Conservation (phyloP, 1,140 invertebrate genomes). For the Cataglyphis hispanica region DNA sequence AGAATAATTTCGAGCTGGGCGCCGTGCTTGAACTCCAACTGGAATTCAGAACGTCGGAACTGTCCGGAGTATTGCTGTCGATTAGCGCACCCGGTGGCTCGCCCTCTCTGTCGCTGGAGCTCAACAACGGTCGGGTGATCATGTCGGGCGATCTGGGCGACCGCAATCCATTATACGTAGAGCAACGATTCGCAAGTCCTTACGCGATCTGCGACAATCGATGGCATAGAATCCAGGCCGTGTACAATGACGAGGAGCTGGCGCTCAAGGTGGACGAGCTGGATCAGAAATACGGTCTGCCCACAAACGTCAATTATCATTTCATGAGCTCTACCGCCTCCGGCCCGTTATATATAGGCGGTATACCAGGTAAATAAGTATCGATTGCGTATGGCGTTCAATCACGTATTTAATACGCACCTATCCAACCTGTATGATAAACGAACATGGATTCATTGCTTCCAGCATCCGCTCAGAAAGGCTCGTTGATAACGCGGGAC, state of each 20-base stretch:
- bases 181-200: constrained; percentile 88
- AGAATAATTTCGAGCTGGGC: constrained; percentile 90
- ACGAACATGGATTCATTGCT: neutral
- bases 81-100: constrained; percentile 89
- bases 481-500: constrained; percentile 90
- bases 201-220: constrained; percentile 93
- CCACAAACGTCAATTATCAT: constrained; percentile 84
- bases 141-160: constrained; percentile 91
- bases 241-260: constrained; percentile 90
- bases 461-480: constrained; percentile 90
- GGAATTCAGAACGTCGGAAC: constrained; percentile 94
- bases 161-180: constrained; percentile 87
- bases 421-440: neutral
- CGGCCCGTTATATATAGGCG: constrained; percentile 93
- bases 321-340: constrained; percentile 77
- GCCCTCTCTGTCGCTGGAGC: constrained; percentile 92
- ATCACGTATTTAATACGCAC: neutral
- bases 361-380: constrained; percentile 90
- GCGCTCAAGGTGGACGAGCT: constrained; percentile 91
- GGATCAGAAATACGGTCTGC: constrained; percentile 86
- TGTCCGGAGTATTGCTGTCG: constrained; percentile 93
- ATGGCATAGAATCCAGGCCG: constrained; percentile 94
- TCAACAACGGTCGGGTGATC: constrained; percentile 92
- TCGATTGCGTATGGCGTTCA: neutral
- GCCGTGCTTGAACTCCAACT: constrained; percentile 91